Base-by-base conservation (phyloP, 1,140 invertebrate species). In the Dendroctonus valens region DNA sequence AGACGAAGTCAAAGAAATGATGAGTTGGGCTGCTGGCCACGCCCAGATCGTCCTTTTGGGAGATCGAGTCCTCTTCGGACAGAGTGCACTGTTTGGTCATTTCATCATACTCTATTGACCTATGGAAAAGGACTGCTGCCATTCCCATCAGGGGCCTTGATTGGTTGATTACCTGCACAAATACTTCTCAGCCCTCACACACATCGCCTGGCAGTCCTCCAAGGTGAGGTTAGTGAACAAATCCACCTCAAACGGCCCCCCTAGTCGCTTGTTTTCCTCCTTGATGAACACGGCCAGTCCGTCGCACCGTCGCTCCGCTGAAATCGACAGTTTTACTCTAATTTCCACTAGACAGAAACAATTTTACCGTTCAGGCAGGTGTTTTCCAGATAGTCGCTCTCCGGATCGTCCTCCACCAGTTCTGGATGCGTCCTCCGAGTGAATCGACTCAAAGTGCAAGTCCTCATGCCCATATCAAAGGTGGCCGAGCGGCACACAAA, bases 371-470 rank as follows among this genome's bases (percentile, higher is more conserved):
- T 93, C 0, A 96, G 78, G 76, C 93, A 96, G 44, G 92, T 92
- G 74, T 96, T 96, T 82, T 96, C 93, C 69, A 94, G 81, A 77
- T 96, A 96, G 77, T 95, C 93, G 1, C 89, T 88, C 77, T 91
- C 91, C 2, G 91, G 87, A 77, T 94, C 91, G 70, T 93, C 90
- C 74, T 91, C 87, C 38, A 92, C 75, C 4, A 93, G 80, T 71
- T 91, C 90, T 0, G 92, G 91, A 77, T 93, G 91, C 0, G 91
- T 93, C 70, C 92, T 82, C 70, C 91, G 81, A 0, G 92, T 95
- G 72, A 92, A 92, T 60, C 87, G 78, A 75, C 90, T 93, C 8
- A 95, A 76, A 3, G 87, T 88, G 75, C 93, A 96, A 49, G 86
- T 91, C 51, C 89, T 83, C 68, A 88, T 80, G 0, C 85, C 84